These are phyloP conservation scores for Machimus atricapillus DNA, from an alignment of 2,888 invertebrate species.

Conservation along the genomic window DNA sequence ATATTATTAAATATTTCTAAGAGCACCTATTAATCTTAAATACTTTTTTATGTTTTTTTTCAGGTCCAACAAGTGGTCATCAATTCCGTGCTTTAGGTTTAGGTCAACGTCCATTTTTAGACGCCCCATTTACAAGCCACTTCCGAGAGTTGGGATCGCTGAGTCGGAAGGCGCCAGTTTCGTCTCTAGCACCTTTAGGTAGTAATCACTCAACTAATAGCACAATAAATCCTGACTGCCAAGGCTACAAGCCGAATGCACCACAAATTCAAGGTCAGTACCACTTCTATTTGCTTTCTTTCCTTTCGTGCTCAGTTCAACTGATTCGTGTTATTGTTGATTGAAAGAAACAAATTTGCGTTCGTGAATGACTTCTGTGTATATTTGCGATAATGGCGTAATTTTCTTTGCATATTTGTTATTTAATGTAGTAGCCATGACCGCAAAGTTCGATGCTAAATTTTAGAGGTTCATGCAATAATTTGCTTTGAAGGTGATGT, in stretches of 20 bases:
- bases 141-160: slow-evolving; percentile 74
- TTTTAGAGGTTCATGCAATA: background rate
- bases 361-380: background rate
- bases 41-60: background rate
- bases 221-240: slow-evolving; percentile 64
- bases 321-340: background rate
- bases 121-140: slow-evolving; percentile 70
- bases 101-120: slow-evolving; percentile 75
- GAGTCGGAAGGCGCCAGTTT: slow-evolving; percentile 68
- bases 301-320: slow-evolving; percentile 56
- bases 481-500: background rate
- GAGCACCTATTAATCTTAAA: too few relatives aligned
- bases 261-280: slow-evolving; percentile 62
- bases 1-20: too few relatives aligned
- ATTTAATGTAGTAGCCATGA: background rate
- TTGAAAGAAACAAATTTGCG: background rate
- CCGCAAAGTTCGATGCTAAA: background rate
- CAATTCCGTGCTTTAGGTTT: slow-evolving; percentile 78
- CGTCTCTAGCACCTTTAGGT: slow-evolving; percentile 55
- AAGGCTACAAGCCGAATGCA: slow-evolving; percentile 71
- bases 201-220: slow-evolving; percentile 61
- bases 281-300: slow-evolving; percentile 48
- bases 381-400: background rate
- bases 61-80: slow-evolving; percentile 69
- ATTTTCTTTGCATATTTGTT: background rate